Base-by-base conservation (phyloP, 2,113 vertebrate genomes). In the Microtus ochrogaster region DNA sequence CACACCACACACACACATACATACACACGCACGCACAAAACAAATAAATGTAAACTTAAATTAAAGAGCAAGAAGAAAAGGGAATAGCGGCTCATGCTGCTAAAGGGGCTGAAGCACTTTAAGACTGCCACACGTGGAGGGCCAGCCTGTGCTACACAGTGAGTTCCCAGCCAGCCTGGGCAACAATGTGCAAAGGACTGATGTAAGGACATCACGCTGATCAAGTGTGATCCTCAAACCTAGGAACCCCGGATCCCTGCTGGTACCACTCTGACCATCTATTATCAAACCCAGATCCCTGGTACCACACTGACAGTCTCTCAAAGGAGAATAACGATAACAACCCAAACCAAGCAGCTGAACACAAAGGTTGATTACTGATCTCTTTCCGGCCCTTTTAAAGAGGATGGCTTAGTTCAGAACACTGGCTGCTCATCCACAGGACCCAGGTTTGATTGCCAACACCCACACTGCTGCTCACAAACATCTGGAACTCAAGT, bases 351-450 rank as follows among this genome's bases (percentile, higher is more conserved):
- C 2, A 65, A 7, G 4, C 0, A 44, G 33, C 3, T 76, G 26
- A 89, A 63, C 9, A 87, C n/a, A 91, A 93, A 94, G 86, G 82
- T 58, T 61, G 61, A 61, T 52, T 78, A 88, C 7, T 91, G 78
- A 70, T 12, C 2, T 89, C 85, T 90, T 58, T 52, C 83, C 55
- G 28, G 44, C 14, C 76, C 44, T 92, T 66, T 66, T 28, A 7
- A 79, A 13, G 61, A 65, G 10, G n/a, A 63, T 8, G 7, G 58
- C 14, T 82, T 24, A 63, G 58, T 63, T 41, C 26, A 63, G 55
- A 82, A 58, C 22, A 63, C n/a, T 83, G 55, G 36, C 10, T 39
- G 55, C 79, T 82, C 58, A 8, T 17, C 36, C 22, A 63, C 12
- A 63, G 36, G 39, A 17, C 81, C 13, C 55, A 82, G 12, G 55